These are phyloP conservation scores for Plecturocebus donacophilus DNA, from an alignment of 2,113 vertebrate species.

Conservation along the genomic window DNA sequence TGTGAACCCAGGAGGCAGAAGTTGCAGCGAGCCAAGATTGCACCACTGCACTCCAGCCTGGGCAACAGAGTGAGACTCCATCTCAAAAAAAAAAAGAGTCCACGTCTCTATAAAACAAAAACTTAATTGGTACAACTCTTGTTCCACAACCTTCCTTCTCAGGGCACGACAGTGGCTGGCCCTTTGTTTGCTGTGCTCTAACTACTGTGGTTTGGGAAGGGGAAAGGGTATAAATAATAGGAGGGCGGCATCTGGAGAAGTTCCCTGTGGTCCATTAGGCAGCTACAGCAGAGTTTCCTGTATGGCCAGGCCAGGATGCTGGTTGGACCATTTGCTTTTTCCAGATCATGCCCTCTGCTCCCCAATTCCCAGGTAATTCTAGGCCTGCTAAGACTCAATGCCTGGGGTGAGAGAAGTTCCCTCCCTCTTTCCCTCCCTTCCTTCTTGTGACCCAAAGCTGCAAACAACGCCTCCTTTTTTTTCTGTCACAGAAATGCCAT, in stretches of 20 bases:
- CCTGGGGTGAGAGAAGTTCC: neutral
- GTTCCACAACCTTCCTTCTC: neutral
- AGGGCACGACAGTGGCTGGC: neutral
- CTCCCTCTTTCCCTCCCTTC: neutral
- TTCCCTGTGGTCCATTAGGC: neutral
- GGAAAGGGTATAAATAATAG: neutral
- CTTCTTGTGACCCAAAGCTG: neutral
- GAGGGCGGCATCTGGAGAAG: neutral
- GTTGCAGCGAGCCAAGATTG: no score
- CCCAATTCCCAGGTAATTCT: neutral
- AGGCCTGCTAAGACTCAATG: neutral
- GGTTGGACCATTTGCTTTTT: neutral
- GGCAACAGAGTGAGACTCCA: no score
- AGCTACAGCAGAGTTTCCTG: neutral
- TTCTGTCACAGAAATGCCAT: neutral
- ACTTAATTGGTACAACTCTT: neutral
- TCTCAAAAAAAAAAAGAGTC: neutral
- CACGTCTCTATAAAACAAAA: neutral
- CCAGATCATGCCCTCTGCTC: neutral
- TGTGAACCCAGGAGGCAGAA: no score
- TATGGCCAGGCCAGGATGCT: neutral
- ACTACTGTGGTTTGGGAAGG: neutral
- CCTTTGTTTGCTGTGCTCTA: fast-evolving
- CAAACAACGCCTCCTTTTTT: neutral
- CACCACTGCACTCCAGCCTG: no score